These are phyloP conservation scores for Cryptocheilus praepositus DNA, from an alignment of 2,888 invertebrate species.

Conservation along the genomic window DNA sequence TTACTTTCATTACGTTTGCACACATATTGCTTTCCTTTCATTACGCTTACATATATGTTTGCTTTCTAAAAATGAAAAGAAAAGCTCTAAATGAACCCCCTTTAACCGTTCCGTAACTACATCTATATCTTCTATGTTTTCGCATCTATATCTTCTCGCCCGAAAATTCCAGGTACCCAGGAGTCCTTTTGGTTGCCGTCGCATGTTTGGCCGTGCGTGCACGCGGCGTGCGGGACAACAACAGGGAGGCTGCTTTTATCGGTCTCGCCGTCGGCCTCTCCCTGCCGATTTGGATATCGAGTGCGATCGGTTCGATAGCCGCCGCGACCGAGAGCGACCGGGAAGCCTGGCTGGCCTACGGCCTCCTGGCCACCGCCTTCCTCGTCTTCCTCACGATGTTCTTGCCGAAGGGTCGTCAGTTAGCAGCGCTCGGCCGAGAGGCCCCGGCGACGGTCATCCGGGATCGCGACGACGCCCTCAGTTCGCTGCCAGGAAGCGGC, in stretches of 20 bases:
- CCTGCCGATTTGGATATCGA: conserved; percentile 92
- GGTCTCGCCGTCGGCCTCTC: conserved; percentile 91
- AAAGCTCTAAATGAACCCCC: too few relatives aligned
- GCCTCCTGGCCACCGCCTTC: conserved; percentile 88
- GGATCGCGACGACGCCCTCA: conserved; percentile 88
- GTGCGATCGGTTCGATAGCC: conserved; percentile 78
- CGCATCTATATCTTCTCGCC: too few relatives aligned
- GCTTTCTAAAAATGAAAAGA: too few relatives aligned
- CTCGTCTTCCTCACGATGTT: conserved; percentile 95
- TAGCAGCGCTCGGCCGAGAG: conserved; percentile 94
- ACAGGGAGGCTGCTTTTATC: conserved; percentile 94
- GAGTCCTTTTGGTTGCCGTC: conserved; percentile 89
- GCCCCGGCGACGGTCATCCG: conserved; percentile 77
- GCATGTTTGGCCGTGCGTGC: conserved; percentile 90
- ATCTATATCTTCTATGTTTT: too few relatives aligned
- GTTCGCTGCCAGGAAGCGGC: conserved; percentile 87
- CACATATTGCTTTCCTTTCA: too few relatives aligned
- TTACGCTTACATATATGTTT: too few relatives aligned
- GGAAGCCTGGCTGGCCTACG: conserved; percentile 93
- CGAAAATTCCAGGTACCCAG: conserved; percentile 81
- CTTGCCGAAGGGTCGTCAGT: conserved; percentile 92
- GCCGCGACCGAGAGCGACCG: conserved; percentile 82
- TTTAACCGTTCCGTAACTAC: too few relatives aligned
- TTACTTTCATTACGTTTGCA: too few relatives aligned
- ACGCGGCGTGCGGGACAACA: conserved; percentile 93